Percentiles rank a stretch among this genome's conserved stretches.
These are phyloP conservation scores for Rattus rattus DNA, from an alignment of 2,113 vertebrate genomes.

Conservation along the genomic window DNA sequence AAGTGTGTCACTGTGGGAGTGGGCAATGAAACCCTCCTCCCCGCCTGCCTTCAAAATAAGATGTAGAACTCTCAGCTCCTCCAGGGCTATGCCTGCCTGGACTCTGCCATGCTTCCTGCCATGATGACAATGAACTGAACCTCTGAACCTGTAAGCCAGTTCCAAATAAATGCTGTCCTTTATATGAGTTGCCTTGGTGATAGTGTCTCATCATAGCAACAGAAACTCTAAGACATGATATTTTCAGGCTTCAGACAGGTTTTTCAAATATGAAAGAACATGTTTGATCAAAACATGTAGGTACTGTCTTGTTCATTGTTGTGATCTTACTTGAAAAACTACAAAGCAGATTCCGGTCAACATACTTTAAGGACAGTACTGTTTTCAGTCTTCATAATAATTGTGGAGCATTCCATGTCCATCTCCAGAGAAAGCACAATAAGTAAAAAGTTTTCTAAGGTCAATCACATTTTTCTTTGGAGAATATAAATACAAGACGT, in stretches of 20 bases:
- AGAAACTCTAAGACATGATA: neutral
- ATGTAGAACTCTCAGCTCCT: too few relatives aligned
- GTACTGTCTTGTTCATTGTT: neutral
- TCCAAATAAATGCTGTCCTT: too few relatives aligned
- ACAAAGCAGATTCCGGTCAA: neutral
- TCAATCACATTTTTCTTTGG: neutral
- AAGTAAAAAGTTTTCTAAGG: neutral
- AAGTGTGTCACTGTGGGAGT: too few relatives aligned
- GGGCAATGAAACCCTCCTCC: too few relatives aligned
- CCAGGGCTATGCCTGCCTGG: too few relatives aligned
- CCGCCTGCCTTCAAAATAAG: too few relatives aligned
- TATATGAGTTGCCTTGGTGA: too few relatives aligned
- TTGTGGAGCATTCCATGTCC: neutral
- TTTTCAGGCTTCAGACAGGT: neutral
- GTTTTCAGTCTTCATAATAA: neutral
- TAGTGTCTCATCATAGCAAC: too few relatives aligned
- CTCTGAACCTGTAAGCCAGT: too few relatives aligned
- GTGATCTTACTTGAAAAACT: neutral
- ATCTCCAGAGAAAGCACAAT: neutral
- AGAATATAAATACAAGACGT: neutral
- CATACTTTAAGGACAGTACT: neutral
- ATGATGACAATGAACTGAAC: too few relatives aligned
- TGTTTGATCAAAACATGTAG: neutral
- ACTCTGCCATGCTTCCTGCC: too few relatives aligned
- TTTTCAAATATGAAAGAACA: neutral